Conservation (phyloP, 1,140 invertebrate species). For the Littorina saxatilis region DNA sequence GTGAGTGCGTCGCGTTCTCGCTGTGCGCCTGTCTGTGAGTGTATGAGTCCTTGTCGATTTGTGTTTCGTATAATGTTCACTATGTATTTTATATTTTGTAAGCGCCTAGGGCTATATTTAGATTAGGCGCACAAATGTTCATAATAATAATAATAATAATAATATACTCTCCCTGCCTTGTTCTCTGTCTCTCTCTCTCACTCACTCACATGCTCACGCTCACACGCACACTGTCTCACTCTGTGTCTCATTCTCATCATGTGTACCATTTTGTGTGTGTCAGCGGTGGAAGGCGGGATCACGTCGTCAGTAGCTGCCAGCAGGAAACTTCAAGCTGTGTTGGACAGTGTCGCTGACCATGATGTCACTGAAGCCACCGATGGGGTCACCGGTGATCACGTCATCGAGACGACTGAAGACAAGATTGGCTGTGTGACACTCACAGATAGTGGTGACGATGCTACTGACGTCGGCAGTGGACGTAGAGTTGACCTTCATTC, state of each 20-base stretch:
- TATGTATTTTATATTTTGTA: too few species aligned
- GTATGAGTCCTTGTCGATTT: neutral
- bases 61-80: too few species aligned
- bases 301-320: neutral
- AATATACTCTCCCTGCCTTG: too few species aligned
- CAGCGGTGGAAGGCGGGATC: slow-evolving; percentile 12
- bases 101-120: too few species aligned
- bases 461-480: neutral
- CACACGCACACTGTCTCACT: neutral
- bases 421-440: neutral
- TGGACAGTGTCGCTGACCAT: neutral
- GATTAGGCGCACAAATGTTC: too few species aligned
- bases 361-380: neutral
- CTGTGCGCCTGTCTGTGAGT: too few species aligned
- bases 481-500: too few species aligned
- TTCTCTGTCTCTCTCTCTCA: too few species aligned
- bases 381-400: neutral
- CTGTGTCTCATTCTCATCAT: too few species aligned
- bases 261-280: too few species aligned
- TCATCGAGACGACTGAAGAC: neutral
- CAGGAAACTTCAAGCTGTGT: slow-evolving; percentile 7
- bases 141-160: too few species aligned
- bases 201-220: neutral
- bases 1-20: too few species aligned
- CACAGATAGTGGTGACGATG: neutral